Conservation (phyloP, 2,113 vertebrate genomes). For the Pithys albifrons region DNA sequence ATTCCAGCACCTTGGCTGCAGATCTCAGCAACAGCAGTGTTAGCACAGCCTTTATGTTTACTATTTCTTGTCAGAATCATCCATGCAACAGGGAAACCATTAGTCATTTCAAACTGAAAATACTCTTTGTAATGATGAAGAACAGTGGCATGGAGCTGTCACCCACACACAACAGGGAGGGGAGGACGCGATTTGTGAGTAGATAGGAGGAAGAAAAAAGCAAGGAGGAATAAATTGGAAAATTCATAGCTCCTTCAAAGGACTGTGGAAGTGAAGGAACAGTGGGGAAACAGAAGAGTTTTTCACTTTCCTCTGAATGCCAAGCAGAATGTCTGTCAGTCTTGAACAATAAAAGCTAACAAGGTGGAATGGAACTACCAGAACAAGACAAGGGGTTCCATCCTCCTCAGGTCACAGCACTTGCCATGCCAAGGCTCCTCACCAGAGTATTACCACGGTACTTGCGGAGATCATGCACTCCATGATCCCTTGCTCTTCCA, state of each 20-base stretch:
- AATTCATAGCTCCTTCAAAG: not conserved
- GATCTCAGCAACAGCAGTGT: not conserved
- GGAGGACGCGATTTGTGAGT: not conserved
- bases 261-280: not conserved
- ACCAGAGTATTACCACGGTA: not conserved
- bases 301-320: not conserved
- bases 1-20: not conserved
- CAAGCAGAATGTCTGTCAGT: fast-evolving
- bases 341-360: not conserved
- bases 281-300: not conserved
- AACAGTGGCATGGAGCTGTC: not conserved
- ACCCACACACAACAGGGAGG: not conserved
- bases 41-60: not conserved
- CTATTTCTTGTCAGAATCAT: conserved; percentile 29
- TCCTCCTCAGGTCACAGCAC: not conserved
- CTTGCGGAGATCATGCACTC: not conserved
- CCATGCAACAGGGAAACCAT: not conserved
- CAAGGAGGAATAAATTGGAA: not conserved
- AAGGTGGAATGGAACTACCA: not conserved
- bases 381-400: not conserved
- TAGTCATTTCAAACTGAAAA: conserved; percentile 4
- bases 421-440: not conserved
- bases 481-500: not conserved
- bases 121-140: not conserved
- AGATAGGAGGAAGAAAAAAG: not conserved